Base-by-base conservation (phyloP, 1,140 invertebrate species). In the Pinna nobilis region DNA sequence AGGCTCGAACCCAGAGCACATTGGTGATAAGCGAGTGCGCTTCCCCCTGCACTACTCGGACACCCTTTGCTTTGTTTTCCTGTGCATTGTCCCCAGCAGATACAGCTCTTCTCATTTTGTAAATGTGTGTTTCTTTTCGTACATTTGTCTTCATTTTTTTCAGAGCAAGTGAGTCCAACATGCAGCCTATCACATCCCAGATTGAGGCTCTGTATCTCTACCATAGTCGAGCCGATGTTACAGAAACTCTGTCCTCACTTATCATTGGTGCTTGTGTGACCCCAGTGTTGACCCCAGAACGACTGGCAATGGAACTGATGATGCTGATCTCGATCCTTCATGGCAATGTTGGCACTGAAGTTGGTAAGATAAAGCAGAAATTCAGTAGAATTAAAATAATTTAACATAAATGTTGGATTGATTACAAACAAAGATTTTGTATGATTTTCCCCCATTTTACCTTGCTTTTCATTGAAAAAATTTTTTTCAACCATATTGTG, bases 261-360 rank as follows among this genome's bases (percentile, higher is more conserved):
- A 92, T 95, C 78, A 82, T 92, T 7, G 93, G 94, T 65, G 92
- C 94, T 0, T 80, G 95, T 65, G 81, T 96, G 44, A 82, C 91
- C 0, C 80, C 89, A 18, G 89, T 92, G 0, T 79, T 92, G 18
- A 93, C 93, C 28, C 94, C 96, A 1, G 94, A 96, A 81, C 88
- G 95, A 37, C 90, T 98, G 76, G 89, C 96, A 1, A 92, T 94
- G 51, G 97, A 98, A 83, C 93, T 97, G 83, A 92, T 94, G 57
- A 92, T 97, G 81, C 86, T 98, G 0, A 90, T 98, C 20, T 91
- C 94, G 0, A 92, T 96, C 67, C 87, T 98, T 7, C 96, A 98
- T 89, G 94, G 94, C 0, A 98, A 98, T 90, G 91, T 98, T 73
- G 97, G 95, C 20, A 93, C 92, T 23, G 96, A 98, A 93, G 92